Percentiles rank a stretch among this genome's conserved stretches.
These are phyloP conservation scores for Plecotus auritus DNA, from an alignment of 2,113 vertebrate species.

Conservation along the genomic window DNA sequence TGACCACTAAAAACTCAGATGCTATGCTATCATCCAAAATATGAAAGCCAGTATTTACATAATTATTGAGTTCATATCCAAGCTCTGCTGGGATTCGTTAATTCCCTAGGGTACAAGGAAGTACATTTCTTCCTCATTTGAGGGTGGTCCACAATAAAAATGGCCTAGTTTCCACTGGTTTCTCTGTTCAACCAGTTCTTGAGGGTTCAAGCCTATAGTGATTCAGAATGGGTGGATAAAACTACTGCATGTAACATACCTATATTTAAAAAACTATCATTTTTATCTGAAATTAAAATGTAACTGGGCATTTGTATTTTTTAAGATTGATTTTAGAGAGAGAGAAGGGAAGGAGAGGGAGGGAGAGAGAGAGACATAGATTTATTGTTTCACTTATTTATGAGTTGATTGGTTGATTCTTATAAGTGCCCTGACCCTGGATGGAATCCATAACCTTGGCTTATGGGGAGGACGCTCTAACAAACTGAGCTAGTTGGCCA, in stretches of 20 bases:
- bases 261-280: not conserved
- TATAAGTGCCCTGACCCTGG: too few relatives aligned
- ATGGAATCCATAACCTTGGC: too few relatives aligned
- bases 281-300: conserved; percentile 19
- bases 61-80: not conserved
- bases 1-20: not conserved
- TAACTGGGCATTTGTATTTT: not conserved
- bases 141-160: not conserved
- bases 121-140: not conserved
- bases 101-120: not conserved
- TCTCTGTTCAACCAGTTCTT: not conserved
- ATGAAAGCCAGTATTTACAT: not conserved
- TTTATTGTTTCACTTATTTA: too few relatives aligned
- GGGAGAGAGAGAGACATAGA: too few relatives aligned
- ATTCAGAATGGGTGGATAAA: not conserved
- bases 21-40: not conserved
- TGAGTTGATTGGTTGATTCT: too few relatives aligned
- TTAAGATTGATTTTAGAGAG: not conserved
- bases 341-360: too few relatives aligned
- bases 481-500: not conserved
- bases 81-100: not conserved
- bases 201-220: not conserved
- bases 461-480: not conserved
- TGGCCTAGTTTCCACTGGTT: not conserved
- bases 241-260: not conserved